Percentiles rank a stretch among this genome's conserved stretches.
Conservation (phyloP, 53 echinoderm and acorn worm species). For the Henricia sp. region DNA sequence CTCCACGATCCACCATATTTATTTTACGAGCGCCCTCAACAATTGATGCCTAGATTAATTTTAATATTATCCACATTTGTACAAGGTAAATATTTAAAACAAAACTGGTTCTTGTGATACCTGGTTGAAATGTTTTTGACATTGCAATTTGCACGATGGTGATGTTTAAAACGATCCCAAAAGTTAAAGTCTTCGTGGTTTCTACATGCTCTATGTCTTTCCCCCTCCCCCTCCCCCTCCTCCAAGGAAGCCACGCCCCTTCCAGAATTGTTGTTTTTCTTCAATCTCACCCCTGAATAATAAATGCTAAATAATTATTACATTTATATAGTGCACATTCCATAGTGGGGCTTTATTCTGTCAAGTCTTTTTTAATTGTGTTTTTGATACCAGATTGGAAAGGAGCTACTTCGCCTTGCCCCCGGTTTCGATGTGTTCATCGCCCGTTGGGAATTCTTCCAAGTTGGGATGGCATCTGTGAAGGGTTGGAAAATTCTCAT, state of each 20-base stretch:
- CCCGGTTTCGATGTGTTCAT: constrained; percentile 57
- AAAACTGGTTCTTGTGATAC: no score
- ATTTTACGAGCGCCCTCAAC: no score
- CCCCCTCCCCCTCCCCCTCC: no score
- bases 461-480: constrained; percentile 47
- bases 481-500: constrained; percentile 54
- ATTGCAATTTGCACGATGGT: no score
- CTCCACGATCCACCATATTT: no score
- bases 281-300: neutral
- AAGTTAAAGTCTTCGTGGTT: neutral
- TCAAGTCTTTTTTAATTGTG: no score
- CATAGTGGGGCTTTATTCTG: neutral
- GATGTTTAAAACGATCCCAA: no score
- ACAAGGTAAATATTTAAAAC: no score
- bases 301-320: neutral
- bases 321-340: neutral
- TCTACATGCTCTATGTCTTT: neutral
- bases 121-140: no score
- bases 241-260: neutral
- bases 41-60: no score
- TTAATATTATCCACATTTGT: no score
- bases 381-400: constrained; percentile 27
- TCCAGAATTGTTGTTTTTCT: neutral
- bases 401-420: constrained; percentile 44
- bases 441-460: constrained; percentile 29